Percentiles rank a stretch among this genome's conserved stretches.
Evolutionary conservation across 2,797 vertebrate genomes (phyloP).

Genomic region (Chiloscyllium punctatum): DNA sequence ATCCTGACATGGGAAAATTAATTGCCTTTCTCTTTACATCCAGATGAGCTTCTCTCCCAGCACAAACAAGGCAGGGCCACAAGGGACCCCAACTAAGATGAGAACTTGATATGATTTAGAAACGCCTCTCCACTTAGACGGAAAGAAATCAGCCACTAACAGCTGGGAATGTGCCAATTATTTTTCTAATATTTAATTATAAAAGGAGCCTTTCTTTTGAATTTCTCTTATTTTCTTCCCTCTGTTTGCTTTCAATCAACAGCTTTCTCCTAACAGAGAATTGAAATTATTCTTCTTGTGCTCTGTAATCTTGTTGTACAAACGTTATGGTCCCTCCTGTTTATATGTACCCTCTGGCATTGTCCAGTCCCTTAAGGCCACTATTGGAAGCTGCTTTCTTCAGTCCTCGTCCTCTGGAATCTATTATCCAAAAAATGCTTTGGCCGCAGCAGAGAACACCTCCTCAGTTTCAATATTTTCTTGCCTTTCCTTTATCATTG

Average conservation of each 20-base stretch:
- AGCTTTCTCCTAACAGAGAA: not conserved
- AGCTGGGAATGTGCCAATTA: not conserved
- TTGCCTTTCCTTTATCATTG: not conserved
- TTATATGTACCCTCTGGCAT: not conserved
- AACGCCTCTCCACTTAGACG: constrained; percentile 6
- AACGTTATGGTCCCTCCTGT: no score
- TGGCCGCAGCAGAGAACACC: not conserved
- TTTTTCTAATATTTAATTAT: constrained; percentile 33
- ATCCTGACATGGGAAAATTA: constrained; percentile 32
- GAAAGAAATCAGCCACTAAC: not conserved
- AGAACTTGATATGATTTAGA: constrained; percentile 26
- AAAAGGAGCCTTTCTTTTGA: not conserved
- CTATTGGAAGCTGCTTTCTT: not conserved
- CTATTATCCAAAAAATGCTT: not conserved
- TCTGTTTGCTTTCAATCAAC: not conserved
- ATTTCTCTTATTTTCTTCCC: not conserved
- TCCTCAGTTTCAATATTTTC: not conserved
- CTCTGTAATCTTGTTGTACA: not conserved
- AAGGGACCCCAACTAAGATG: constrained; percentile 4
- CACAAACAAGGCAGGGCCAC: not conserved
- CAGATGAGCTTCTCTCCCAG: constrained; percentile 35
- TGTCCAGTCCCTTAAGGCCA: not conserved
- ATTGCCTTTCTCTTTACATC: constrained; percentile 36
- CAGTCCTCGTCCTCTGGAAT: not conserved
- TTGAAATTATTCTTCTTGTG: not conserved